Evolutionary conservation across 2,888 invertebrate species (phyloP).

Genomic region (Chloromyia formosa): DNA sequence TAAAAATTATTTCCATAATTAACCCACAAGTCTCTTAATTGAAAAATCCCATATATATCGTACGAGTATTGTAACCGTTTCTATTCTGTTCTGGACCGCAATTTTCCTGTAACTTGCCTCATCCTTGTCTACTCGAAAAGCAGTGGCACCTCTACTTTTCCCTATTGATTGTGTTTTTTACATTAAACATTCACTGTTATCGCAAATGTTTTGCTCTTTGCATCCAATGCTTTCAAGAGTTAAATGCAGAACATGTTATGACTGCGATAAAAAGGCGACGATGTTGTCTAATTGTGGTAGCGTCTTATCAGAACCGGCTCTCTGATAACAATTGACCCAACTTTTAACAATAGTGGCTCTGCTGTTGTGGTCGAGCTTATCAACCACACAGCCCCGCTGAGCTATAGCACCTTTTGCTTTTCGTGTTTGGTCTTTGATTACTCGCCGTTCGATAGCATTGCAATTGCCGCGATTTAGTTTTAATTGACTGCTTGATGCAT

Average conservation of each 20-base stretch:
- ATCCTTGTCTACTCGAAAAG: no score
- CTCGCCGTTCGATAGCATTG: not conserved
- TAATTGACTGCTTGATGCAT: conserved; percentile 21
- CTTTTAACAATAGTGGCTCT: conserved; percentile 13
- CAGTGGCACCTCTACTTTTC: no score
- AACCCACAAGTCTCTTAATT: no score
- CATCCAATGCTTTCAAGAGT: not conserved
- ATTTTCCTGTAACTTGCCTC: no score
- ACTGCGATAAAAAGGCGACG: conserved; percentile 29
- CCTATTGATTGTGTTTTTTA: conserved; percentile 3
- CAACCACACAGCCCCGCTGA: not conserved
- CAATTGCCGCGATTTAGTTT: conserved; percentile 23
- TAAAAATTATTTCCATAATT: no score
- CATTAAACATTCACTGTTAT: conserved; percentile 8
- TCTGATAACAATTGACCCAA: conserved; percentile 40
- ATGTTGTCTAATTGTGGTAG: conserved; percentile 11
- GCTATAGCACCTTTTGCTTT: not conserved
- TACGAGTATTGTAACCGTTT: no score
- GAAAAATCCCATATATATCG: no score
- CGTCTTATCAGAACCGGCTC: conserved; percentile 24
- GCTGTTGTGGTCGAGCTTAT: not conserved
- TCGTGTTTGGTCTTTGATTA: conserved; percentile 10
- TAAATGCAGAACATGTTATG: conserved; percentile 26
- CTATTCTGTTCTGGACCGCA: no score
- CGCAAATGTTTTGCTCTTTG: conserved; percentile 11